A percentile compares a stretch with the other conserved stretches of the same genome.
These are phyloP conservation scores for Rhyacophila evoluta DNA, from an alignment of 2,888 invertebrate species.

Conservation along the genomic window DNA sequence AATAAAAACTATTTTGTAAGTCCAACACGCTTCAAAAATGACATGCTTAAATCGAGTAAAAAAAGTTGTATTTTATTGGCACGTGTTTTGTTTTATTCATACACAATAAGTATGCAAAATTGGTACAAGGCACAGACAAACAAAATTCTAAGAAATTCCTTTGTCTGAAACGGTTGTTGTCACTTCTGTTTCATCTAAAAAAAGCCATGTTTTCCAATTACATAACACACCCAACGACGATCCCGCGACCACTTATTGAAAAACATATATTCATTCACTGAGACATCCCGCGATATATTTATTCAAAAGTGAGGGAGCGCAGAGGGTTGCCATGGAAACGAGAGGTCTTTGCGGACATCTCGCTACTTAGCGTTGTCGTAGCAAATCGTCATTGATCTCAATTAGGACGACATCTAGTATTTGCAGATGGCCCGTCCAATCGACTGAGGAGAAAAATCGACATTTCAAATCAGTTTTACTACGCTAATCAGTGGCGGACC, in stretches of 20 bases:
- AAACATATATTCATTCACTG: conserved; percentile 5
- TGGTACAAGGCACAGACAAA: background rate
- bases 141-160: background rate
- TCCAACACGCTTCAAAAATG: too few species aligned
- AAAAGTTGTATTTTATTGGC: background rate
- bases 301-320: conserved; percentile 26
- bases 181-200: background rate
- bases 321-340: conserved; percentile 23
- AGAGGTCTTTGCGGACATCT: background rate
- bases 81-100: background rate
- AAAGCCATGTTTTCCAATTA: conserved; percentile 20
- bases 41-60: too few species aligned
- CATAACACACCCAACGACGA: background rate
- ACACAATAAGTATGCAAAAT: background rate
- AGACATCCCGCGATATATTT: conserved; percentile 15
- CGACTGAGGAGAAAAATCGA: conserved; percentile 27
- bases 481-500: background rate
- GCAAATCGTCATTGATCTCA: conserved; percentile 28
- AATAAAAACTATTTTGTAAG: too few species aligned
- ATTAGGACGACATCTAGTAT: background rate
- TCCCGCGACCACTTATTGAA: conserved; percentile 8
- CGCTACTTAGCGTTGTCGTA: background rate
- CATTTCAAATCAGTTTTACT: background rate
- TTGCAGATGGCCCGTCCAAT: conserved; percentile 1
- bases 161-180: background rate